phyloP scores from a whole-genome alignment of 2,113 vertebrate species.

The Perca fluviatilis region DNA sequence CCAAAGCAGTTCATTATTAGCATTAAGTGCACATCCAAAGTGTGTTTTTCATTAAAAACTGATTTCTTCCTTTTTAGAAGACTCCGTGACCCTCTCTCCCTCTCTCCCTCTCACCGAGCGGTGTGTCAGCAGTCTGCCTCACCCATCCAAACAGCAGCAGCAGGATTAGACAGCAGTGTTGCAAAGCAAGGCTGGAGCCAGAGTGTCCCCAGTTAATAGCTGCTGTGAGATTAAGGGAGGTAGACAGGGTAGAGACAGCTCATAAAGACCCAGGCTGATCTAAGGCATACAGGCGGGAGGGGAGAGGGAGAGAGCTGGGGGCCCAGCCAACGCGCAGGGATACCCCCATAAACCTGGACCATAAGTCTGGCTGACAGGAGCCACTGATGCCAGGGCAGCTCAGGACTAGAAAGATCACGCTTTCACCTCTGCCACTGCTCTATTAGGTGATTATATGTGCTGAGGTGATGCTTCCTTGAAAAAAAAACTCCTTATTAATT shows the following conservation, averaged over 20 bases:
- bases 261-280: constrained; percentile 59
- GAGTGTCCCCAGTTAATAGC: constrained; percentile 60
- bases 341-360: constrained; percentile 56
- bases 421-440: constrained; percentile 15
- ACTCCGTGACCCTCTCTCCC: not conserved
- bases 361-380: constrained; percentile 62
- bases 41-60: not conserved
- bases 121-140: constrained; percentile 40
- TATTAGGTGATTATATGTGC: not conserved
- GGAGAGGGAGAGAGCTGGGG: constrained; percentile 7
- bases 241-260: constrained; percentile 61
- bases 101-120: not conserved
- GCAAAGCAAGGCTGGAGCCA: constrained; percentile 60
- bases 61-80: constrained; percentile 11
- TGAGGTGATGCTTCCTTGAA: not conserved
- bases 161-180: constrained; percentile 56
- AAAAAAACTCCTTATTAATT: not conserved
- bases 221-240: constrained; percentile 66
- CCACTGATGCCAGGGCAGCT: constrained; percentile 24
- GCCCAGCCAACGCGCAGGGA: constrained; percentile 44
- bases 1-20: not conserved
- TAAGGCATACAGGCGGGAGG: constrained; percentile 23
- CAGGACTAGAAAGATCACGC: constrained; percentile 32
- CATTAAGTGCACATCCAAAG: constrained; percentile 12
- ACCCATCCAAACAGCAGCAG: constrained; percentile 41